These are phyloP conservation scores for Laticauda laticaudata DNA, from an alignment of 2,113 vertebrate genomes.

Conservation along the genomic window DNA sequence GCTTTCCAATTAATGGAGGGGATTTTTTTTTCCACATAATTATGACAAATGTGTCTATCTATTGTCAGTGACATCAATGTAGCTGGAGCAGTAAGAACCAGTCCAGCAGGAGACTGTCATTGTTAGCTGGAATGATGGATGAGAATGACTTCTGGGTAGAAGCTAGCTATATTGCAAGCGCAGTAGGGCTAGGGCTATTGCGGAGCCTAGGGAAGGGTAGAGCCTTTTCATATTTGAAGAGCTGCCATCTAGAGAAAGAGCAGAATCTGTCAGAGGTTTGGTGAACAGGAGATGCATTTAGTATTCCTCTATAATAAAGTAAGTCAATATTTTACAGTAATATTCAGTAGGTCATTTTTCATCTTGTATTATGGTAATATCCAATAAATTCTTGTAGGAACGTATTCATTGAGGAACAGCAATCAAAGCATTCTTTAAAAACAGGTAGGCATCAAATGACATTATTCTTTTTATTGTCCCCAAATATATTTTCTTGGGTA, in stretches of 20 bases:
- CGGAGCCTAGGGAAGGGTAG: not conserved
- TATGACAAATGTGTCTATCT: conserved; percentile 11
- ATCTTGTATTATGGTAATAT: not conserved
- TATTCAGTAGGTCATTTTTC: not conserved
- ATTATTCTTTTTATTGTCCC: not conserved
- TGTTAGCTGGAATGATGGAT: not conserved
- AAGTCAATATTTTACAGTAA: not conserved
- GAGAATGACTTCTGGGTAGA: not conserved
- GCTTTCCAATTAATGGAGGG: not conserved
- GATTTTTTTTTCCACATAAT: not conserved
- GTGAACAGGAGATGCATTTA: not conserved
- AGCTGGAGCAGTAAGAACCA: not conserved
- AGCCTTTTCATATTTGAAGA: not conserved
- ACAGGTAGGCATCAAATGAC: not conserved
- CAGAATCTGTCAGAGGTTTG: conserved; percentile 1
- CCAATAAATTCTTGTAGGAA: not conserved
- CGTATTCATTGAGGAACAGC: not conserved
- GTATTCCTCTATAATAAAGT: not conserved
- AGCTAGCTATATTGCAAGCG: not conserved
- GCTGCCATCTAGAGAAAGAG: not conserved
- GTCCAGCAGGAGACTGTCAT: conserved; percentile 3
- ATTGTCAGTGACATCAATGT: not conserved
- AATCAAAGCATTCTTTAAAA: not conserved
- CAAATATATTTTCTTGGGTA: not conserved
- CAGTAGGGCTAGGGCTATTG: not conserved